Conservation (phyloP, 2,113 vertebrate genomes). For the Xiphophorus couchianus region DNA sequence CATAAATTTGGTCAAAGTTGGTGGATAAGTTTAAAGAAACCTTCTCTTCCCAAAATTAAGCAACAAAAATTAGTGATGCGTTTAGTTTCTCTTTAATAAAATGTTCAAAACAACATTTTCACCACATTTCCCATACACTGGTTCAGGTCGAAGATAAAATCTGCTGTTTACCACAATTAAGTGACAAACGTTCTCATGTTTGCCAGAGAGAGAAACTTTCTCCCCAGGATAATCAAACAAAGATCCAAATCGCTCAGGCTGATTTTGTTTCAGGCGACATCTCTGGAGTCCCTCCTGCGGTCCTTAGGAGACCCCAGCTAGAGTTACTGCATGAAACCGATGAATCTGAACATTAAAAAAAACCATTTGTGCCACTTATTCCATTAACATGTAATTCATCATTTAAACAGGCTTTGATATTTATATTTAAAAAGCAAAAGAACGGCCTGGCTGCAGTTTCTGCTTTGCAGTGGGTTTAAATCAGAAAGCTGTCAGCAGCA, state of each 20-base stretch:
- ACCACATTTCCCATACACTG: neutral
- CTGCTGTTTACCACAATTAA: constrained; percentile 38
- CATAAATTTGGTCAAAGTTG: too few species aligned
- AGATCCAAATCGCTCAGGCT: constrained; percentile 32
- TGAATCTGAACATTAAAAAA: constrained; percentile 29
- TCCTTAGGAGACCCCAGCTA: constrained; percentile 46
- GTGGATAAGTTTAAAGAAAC: too few species aligned
- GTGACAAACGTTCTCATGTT: constrained; percentile 48
- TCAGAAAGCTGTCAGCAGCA: constrained; percentile 17
- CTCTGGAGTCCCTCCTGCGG: constrained; percentile 33
- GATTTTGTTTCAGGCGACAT: constrained; percentile 56
- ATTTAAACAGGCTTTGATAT: constrained; percentile 32
- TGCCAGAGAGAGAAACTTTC: constrained; percentile 27
- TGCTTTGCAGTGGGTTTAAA: constrained; percentile 15
- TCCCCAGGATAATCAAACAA: constrained; percentile 40
- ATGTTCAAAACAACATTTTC: neutral
- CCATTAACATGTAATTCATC: constrained; percentile 38
- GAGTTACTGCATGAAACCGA: constrained; percentile 60
- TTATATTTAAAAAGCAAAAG: constrained; percentile 22
- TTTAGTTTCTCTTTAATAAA: too few species aligned
- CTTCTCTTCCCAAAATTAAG: too few species aligned
- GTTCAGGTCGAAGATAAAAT: constrained; percentile 21
- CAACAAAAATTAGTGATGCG: too few species aligned
- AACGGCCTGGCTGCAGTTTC: neutral
- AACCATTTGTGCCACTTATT: constrained; percentile 10